phyloP scores from a whole-genome alignment of 2,888 invertebrate genomes.

The Hyles lineata region DNA sequence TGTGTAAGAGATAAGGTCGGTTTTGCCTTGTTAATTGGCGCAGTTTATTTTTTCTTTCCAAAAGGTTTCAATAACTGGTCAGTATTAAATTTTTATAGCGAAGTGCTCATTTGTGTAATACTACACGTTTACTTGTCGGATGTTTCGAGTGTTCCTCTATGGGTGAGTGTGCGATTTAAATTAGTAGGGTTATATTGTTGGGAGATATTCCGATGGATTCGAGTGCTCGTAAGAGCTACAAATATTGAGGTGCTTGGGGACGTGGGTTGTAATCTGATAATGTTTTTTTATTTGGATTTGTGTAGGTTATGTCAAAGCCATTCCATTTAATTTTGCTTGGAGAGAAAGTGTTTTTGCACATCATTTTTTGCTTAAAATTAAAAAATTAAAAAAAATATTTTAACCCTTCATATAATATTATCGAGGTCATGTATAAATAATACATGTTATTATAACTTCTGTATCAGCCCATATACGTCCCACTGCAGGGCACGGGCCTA shows the following conservation, averaged over 20 bases:
- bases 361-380: no score
- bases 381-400: no score
- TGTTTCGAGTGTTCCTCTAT: conserved; percentile 36
- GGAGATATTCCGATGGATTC: conserved; percentile 30
- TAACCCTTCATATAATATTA: no score
- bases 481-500: no score
- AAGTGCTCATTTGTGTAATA: conserved; percentile 45
- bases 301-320: no score
- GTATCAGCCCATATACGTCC: no score
- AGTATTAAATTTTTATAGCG: conserved; percentile 46
- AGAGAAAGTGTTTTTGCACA: no score
- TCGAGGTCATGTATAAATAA: no score
- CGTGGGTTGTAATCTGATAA: neutral
- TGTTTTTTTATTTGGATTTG: no score
- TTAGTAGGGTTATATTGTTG: conserved; percentile 38
- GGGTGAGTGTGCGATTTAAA: conserved; percentile 33
- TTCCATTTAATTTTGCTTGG: no score
- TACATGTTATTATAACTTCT: no score
- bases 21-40: conserved; percentile 44
- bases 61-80: conserved; percentile 69
- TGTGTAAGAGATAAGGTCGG: conserved; percentile 39
- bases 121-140: conserved; percentile 36
- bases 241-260: conserved; percentile 9
- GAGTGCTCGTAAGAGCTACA: conserved; percentile 9
- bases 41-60: conserved; percentile 58